These are phyloP conservation scores for Anarsia innoxiella DNA, from an alignment of 2,888 invertebrate species.

Conservation along the genomic window DNA sequence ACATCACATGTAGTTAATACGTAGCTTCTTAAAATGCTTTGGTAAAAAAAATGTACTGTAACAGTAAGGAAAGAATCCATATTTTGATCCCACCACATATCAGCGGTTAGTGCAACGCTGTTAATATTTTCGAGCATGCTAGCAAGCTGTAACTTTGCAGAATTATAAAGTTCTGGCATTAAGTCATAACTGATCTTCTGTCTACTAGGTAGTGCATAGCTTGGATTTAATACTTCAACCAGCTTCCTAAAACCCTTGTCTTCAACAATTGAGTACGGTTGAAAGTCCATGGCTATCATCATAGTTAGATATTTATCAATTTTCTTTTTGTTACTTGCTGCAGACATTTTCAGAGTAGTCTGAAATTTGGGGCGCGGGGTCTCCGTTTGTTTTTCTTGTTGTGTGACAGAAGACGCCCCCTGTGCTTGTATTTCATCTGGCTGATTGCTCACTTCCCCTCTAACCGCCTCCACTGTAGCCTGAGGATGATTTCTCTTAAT, in stretches of 20 bases:
- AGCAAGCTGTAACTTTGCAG: background rate
- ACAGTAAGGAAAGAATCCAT: slow-evolving; percentile 5
- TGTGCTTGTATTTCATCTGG: background rate
- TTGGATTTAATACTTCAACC: slow-evolving; percentile 5
- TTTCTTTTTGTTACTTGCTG: slow-evolving; percentile 1
- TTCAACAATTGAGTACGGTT: slow-evolving; percentile 11
- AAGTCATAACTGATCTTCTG: slow-evolving; percentile 4
- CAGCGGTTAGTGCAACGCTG: slow-evolving; percentile 5
- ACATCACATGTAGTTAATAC: slow-evolving; percentile 3
- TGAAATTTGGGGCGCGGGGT: background rate
- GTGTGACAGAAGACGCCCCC: background rate
- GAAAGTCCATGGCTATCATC: slow-evolving; percentile 10
- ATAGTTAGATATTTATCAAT: background rate
- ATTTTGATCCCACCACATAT: slow-evolving; percentile 6
- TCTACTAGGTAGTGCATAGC: slow-evolving; percentile 4
- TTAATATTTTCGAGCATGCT: background rate
- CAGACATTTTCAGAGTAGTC: background rate
- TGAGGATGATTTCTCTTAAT: slow-evolving; percentile 11
- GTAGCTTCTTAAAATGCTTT: background rate
- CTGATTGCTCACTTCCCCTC: background rate
- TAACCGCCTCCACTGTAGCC: slow-evolving; percentile 10
- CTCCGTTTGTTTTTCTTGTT: background rate
- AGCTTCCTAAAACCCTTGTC: slow-evolving; percentile 9
- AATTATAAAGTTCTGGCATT: background rate
- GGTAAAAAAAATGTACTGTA: slow-evolving; percentile 4